Percentiles rank a stretch among this genome's conserved stretches.
These are phyloP conservation scores for Drosophila niveifrons DNA, from an alignment of 2,888 invertebrate genomes.

Conservation along the genomic window DNA sequence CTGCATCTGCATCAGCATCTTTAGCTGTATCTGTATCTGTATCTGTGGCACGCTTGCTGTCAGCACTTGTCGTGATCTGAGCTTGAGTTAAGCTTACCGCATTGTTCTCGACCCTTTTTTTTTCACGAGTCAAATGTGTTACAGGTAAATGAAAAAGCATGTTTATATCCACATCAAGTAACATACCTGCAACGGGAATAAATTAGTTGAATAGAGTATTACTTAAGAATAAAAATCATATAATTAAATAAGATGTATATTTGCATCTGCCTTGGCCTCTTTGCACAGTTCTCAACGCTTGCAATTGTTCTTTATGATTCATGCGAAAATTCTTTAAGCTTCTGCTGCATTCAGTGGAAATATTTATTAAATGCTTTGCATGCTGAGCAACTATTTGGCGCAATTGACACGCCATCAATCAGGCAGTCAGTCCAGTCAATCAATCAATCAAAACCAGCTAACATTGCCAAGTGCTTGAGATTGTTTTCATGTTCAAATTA, in stretches of 20 bases:
- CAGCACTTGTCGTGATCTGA: conserved; percentile 44
- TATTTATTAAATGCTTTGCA: neutral
- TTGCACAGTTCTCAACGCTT: too few species aligned
- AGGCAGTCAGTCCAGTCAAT: conserved; percentile 6
- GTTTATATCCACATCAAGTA: conserved; percentile 18
- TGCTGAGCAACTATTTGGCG: neutral
- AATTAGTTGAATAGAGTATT: neutral
- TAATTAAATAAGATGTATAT: too few species aligned
- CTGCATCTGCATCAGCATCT: conserved; percentile 13
- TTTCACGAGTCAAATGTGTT: neutral
- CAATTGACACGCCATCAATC: conserved; percentile 22
- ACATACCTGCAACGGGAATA: conserved; percentile 58
- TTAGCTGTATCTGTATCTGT: conserved; percentile 16
- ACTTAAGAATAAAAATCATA: neutral
- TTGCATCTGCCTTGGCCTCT: too few species aligned
- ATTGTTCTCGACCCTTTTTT: conserved; percentile 34
- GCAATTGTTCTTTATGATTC: too few species aligned
- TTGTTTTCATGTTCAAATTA: conserved; percentile 17
- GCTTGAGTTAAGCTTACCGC: conserved; percentile 49
- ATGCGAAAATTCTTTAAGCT: too few species aligned
- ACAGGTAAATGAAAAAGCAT: neutral
- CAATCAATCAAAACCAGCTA: conserved; percentile 15
- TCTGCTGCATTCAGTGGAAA: neutral
- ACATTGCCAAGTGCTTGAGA: conserved; percentile 14
- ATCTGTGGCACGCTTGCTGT: conserved; percentile 20